Percentiles rank a stretch among this genome's conserved stretches.
These are phyloP conservation scores for Lepidostoma basale DNA, from an alignment of 1,140 invertebrate species.

Conservation along the genomic window DNA sequence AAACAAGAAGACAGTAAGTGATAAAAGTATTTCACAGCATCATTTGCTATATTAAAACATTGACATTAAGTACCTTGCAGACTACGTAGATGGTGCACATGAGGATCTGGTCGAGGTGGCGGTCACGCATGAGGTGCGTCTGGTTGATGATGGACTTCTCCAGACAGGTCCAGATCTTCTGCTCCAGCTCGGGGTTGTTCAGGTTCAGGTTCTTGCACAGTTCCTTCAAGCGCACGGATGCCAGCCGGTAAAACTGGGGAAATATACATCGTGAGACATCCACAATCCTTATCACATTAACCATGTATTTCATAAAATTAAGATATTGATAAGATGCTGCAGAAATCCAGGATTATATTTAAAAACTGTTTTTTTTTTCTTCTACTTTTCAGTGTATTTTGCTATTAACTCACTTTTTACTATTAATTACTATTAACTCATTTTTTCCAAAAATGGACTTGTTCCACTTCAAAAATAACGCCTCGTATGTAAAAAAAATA, in stretches of 20 bases:
- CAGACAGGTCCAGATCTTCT: conserved; percentile 96
- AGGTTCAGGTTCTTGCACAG: conserved; percentile 84
- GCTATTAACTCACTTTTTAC: too few species aligned
- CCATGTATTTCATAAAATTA: too few species aligned
- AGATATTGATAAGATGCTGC: too few species aligned
- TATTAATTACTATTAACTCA: too few species aligned
- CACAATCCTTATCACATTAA: too few species aligned
- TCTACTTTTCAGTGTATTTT: too few species aligned
- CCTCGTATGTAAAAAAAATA: conserved; percentile 16
- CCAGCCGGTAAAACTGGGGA: conserved; percentile 95
- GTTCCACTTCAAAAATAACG: too few species aligned
- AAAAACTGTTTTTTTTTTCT: too few species aligned
- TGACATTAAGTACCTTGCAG: conserved; percentile 79
- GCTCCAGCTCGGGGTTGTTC: conserved; percentile 73
- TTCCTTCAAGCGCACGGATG: conserved; percentile 87
- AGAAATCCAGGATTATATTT: too few species aligned
- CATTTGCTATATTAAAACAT: too few species aligned
- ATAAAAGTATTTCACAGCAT: conserved; percentile 42
- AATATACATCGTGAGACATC: too few species aligned
- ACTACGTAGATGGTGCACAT: conserved; percentile 98
- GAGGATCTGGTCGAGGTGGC: conserved; percentile 97
- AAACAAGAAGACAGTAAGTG: background rate
- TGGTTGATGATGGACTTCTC: conserved; percentile 88
- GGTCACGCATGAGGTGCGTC: conserved; percentile 83
- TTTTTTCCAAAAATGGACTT: too few species aligned